Evolutionary conservation across 2,888 invertebrate species (phyloP).

Genomic region (Pomacea canaliculata): DNA sequence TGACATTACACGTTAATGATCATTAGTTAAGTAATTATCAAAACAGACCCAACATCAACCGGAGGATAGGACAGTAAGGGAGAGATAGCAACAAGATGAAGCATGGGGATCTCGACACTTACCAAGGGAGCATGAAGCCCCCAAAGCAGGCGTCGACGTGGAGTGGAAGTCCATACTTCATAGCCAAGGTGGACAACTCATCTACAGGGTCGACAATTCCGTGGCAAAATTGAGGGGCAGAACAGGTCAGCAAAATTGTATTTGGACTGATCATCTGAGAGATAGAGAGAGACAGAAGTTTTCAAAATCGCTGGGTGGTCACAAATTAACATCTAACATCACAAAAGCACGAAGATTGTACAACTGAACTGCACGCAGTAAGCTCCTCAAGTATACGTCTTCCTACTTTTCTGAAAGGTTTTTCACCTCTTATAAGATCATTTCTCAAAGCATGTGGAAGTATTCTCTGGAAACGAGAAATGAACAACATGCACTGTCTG

Average conservation of each 20-base stretch:
- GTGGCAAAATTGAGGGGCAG: conserved; percentile 67
- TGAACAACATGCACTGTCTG: too few species aligned
- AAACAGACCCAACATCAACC: too few species aligned
- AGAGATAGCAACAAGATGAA: too few species aligned
- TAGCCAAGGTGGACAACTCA: conserved; percentile 56
- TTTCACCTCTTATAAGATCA: too few species aligned
- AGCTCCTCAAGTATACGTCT: neutral
- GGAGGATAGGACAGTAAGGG: too few species aligned
- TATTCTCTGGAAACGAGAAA: too few species aligned
- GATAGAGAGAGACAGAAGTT: neutral
- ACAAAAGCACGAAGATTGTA: neutral
- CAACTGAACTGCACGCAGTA: neutral
- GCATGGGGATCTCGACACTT: conserved; percentile 1
- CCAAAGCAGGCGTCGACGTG: conserved; percentile 68
- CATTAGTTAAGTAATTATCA: too few species aligned
- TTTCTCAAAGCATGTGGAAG: too few species aligned
- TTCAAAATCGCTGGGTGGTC: neutral
- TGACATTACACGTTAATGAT: too few species aligned
- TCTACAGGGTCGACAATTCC: conserved; percentile 65
- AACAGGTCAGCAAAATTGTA: conserved; percentile 60
- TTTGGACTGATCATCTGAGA: conserved; percentile 61
- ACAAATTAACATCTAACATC: neutral
- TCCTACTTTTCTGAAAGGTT: too few species aligned
- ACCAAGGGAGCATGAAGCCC: conserved; percentile 68
- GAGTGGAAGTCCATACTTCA: conserved; percentile 54